Evolutionary conservation across 2,888 invertebrate genomes (phyloP).

Genomic region (Cataglyphis rosenhaueri): DNA sequence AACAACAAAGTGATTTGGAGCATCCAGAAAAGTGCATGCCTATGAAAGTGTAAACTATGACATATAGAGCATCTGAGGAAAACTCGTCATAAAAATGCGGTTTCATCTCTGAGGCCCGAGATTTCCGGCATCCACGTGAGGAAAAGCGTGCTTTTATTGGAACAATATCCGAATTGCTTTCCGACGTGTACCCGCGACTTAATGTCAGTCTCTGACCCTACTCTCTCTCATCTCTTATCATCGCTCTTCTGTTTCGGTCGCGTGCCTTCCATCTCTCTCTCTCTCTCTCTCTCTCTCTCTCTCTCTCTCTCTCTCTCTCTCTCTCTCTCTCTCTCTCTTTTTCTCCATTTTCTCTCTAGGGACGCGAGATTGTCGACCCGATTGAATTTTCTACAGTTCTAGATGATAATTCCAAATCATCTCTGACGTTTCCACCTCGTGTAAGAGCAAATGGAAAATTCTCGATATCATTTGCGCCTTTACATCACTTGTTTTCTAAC

Average conservation of each 20-base stretch:
- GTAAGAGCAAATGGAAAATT: conserved; percentile 52
- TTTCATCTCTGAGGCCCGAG: conserved; percentile 35
- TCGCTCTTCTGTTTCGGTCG: conserved; percentile 25
- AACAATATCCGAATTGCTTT: conserved; percentile 74
- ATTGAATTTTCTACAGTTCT: conserved; percentile 74
- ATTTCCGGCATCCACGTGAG: conserved; percentile 42
- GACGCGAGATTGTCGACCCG: conserved; percentile 68
- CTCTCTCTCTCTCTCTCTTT: conserved; percentile 22
- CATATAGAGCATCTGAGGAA: conserved; percentile 4
- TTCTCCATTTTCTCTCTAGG: conserved; percentile 33
- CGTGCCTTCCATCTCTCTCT: background rate
- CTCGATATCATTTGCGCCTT: conserved; percentile 8
- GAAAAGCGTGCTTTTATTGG: conserved; percentile 68
- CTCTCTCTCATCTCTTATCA: conserved; percentile 29
- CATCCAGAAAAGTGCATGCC: conserved; percentile 3
- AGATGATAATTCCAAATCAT: conserved; percentile 67
- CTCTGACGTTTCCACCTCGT: conserved; percentile 46
- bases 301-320: conserved; percentile 30
- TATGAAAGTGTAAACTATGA: background rate
- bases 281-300: conserved; percentile 25
- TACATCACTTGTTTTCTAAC: conserved; percentile 27
- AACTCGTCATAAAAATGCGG: conserved; percentile 41
- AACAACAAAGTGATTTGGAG: background rate
- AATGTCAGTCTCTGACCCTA: conserved; percentile 59
- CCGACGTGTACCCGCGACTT: conserved; percentile 71